Conservation (phyloP, 2,888 invertebrate species). For the Diadegma fenestrale region DNA sequence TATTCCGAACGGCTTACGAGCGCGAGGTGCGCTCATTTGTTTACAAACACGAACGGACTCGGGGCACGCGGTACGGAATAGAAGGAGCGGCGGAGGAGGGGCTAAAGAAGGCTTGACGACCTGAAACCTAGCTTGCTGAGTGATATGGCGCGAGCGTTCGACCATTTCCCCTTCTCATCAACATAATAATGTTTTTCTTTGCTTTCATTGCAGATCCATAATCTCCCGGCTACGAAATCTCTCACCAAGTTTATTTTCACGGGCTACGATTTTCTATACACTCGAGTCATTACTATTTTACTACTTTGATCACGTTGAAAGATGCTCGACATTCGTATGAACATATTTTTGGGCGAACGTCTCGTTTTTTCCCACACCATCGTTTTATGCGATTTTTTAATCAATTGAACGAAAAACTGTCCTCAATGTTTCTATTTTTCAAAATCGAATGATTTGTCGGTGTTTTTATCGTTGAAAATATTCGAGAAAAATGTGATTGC, state of each 20-base stretch:
- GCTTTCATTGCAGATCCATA: constrained; percentile 18
- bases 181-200: constrained; percentile 27
- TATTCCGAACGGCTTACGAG: constrained; percentile 27
- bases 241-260: neutral
- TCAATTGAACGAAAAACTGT: neutral
- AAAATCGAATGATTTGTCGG: neutral
- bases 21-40: constrained; percentile 61
- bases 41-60: constrained; percentile 55
- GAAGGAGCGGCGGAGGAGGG: constrained; percentile 20
- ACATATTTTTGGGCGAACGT: neutral
- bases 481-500: neutral
- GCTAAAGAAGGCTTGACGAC: neutral
- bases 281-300: neutral
- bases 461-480: neutral
- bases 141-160: constrained; percentile 48
- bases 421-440: neutral
- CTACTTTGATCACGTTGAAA: neutral
- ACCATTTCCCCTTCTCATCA: constrained; percentile 10
- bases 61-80: neutral
- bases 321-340: neutral
- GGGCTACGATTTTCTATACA: neutral
- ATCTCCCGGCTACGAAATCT: constrained; percentile 10
- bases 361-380: neutral
- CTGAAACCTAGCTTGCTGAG: neutral
- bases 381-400: neutral